Evolutionary conservation across 2,888 invertebrate species (phyloP), one percentile per base, ranked within the genome.

Genomic region (Drosophila fungiperda): DNA sequence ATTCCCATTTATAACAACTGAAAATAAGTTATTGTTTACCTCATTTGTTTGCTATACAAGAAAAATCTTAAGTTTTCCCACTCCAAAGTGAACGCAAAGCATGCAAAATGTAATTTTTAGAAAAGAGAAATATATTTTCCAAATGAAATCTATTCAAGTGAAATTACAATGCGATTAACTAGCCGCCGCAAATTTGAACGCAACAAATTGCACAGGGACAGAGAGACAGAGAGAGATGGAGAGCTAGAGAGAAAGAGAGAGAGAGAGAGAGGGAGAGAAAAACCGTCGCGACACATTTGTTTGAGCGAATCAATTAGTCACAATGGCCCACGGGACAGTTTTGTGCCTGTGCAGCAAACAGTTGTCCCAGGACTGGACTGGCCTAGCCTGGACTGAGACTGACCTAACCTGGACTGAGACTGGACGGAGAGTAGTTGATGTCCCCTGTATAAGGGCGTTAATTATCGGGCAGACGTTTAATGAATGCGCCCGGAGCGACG

Each of bases 401-500:
- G 33, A 20, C 8, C 49, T 69, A 54, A 54, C 58, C 57, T 11
- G 48, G 35, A 11, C 32, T 29, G 55, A 29, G 60, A 64, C 72
- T 59, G 71, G 54, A 74, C 67, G 3, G 6, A 29, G 57, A 17
- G 8, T 53, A 17, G 29, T 38, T 42, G 64, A 75, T 61, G 75
- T 67, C 35, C 38, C 66, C 65, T 75, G 50, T 62, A 85, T 86
- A 83, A 75, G 86, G 86, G 85, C 87, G 88, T 88, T 88, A 86
- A 88, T 86, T 86, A 88, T 86, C 83, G 68, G 83, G 60, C 82
- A 73, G 81, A 80, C 88, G 67, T 83, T 83, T 86, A 88, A 86
- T 86, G 85, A 88, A 86, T 88, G 87, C 86, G 78, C 82, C 82
- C 88, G 83, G 83, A 79, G 89, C 72, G 74, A 81, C 71, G 80